Conservation (phyloP, 23 tunicate species). For the Trididemnum miniatum region DNA sequence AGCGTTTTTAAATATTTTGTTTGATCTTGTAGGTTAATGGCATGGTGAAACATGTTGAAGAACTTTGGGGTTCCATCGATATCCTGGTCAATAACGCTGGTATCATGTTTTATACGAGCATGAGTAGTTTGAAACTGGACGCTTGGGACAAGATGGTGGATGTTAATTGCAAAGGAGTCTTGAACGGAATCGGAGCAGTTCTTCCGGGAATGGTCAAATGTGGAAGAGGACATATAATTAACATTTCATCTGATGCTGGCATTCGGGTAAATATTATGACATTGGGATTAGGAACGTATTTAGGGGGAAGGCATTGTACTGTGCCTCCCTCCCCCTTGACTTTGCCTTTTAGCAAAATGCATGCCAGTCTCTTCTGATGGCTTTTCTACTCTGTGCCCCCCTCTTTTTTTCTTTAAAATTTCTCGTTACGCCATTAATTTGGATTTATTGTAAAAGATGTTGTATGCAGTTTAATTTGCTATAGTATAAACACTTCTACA, state of each 20-base stretch:
- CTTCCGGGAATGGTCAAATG: conserved; percentile 71
- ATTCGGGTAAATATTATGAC: conserved; percentile 53
- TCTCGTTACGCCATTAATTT: no score
- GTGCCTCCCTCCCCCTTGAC: no score
- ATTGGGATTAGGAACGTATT: no score
- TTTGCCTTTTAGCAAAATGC: no score
- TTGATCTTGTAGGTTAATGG: conserved; percentile 65
- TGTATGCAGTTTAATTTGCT: no score
- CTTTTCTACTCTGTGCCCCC: no score
- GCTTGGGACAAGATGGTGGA: conserved; percentile 84
- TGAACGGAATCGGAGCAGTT: conserved; percentile 78
- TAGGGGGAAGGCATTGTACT: no score
- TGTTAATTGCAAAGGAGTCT: conserved; percentile 86
- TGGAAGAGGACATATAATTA: conserved; percentile 76
- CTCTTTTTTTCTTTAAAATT: no score
- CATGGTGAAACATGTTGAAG: conserved; percentile 45
- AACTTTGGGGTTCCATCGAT: conserved; percentile 49
- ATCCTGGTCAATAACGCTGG: conserved; percentile 94
- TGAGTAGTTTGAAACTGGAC: conserved; percentile 70
- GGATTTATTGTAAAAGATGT: no score
- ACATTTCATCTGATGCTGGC: conserved; percentile 93
- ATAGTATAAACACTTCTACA: no score
- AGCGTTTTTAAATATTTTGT: no score
- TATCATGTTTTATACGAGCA: conserved; percentile 75
- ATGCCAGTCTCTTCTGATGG: no score